A percentile compares a stretch with the other conserved stretches of the same genome.
Conservation (phyloP, 2,888 invertebrate species). For the Allophyes oxyacanthae region DNA sequence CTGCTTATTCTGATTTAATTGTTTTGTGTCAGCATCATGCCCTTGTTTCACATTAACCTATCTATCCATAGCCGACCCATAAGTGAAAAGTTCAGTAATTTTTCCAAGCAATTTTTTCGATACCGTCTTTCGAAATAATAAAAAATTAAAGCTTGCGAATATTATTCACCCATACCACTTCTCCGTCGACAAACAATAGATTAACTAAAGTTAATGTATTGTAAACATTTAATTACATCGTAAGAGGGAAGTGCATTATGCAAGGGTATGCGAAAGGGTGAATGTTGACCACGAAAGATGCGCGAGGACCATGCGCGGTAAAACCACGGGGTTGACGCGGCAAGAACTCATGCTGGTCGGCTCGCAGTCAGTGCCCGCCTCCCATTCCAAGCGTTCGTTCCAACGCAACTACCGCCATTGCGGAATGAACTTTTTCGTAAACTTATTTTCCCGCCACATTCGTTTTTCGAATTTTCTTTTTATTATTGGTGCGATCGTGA, state of each 20-base stretch:
- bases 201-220: slow-evolving; percentile 44
- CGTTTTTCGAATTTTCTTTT: slow-evolving; percentile 54
- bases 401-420: slow-evolving; percentile 50
- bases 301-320: slow-evolving; percentile 82
- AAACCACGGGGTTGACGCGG: slow-evolving; percentile 50
- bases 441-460: slow-evolving; percentile 79
- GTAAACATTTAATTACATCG: slow-evolving; percentile 54
- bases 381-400: slow-evolving; percentile 66
- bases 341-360: slow-evolving; percentile 72
- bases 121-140: too few relatives aligned
- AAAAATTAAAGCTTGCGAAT: not conserved
- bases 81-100: not conserved
- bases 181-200: slow-evolving; percentile 21
- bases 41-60: too few relatives aligned
- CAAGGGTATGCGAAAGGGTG: slow-evolving; percentile 71
- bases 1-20: too few relatives aligned
- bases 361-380: slow-evolving; percentile 75
- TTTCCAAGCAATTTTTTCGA: too few relatives aligned
- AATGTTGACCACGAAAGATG: slow-evolving; percentile 69
- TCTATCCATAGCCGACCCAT: too few relatives aligned
- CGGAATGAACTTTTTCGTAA: slow-evolving; percentile 82
- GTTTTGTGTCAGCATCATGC: too few relatives aligned
- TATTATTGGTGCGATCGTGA: slow-evolving; percentile 59
- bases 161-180: slow-evolving; percentile 1
- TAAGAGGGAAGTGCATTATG: slow-evolving; percentile 66